Evolutionary conservation across 2,113 vertebrate species (phyloP).

Genomic region (Ictalurus furcatus): DNA sequence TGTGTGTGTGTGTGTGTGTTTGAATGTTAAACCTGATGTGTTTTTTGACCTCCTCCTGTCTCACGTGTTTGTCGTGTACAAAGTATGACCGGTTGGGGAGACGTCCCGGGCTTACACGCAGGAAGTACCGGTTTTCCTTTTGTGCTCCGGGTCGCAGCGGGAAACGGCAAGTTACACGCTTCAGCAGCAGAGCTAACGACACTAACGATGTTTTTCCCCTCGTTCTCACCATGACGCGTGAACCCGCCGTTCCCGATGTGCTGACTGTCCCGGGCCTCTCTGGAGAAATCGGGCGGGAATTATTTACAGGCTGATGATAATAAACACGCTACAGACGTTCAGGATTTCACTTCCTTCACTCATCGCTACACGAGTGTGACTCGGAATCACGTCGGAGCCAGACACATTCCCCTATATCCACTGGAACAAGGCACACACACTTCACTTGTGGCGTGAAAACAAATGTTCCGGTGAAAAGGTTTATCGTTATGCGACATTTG

Average conservation of each 20-base stretch:
- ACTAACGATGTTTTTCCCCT: neutral
- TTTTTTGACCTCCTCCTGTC: neutral
- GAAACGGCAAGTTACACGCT: neutral
- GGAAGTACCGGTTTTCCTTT: neutral
- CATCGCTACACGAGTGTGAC: neutral
- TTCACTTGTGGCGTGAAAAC: neutral
- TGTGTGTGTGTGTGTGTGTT: neutral
- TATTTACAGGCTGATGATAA: neutral
- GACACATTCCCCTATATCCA: neutral
- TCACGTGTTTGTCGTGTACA: neutral
- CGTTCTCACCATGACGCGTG: neutral
- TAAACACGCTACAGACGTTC: neutral
- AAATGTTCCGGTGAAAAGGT: neutral
- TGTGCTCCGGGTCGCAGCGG: neutral
- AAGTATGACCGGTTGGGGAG: neutral
- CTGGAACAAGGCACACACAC: neutral
- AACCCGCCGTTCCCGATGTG: neutral
- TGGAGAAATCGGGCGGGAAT: neutral
- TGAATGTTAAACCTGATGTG: neutral
- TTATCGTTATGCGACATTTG: neutral
- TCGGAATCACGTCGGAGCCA: neutral
- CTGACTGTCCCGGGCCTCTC: neutral
- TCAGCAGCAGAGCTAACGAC: neutral
- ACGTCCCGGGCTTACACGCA: neutral
- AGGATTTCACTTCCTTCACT: neutral